A percentile compares a stretch with the other conserved stretches of the same genome.
Evolutionary conservation across 2,888 invertebrate genomes (phyloP).

Genomic region (Chrysodeixis includens): DNA sequence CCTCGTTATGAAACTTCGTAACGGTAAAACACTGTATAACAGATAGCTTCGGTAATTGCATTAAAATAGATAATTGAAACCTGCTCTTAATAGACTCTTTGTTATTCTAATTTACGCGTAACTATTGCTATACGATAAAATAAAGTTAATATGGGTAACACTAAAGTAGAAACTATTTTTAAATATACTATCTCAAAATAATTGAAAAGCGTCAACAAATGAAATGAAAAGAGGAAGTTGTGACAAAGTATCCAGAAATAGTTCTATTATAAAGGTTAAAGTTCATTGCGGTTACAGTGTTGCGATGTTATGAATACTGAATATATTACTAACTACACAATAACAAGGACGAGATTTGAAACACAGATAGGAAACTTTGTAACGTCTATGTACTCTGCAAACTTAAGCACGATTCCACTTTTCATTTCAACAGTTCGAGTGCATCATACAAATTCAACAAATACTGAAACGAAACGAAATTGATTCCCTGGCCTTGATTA

Average conservation of each 20-base stretch:
- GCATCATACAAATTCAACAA: neutral
- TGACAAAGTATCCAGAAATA: neutral
- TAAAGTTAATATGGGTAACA: neutral
- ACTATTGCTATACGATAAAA: neutral
- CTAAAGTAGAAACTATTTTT: neutral
- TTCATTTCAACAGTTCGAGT: neutral
- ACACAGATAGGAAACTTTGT: neutral
- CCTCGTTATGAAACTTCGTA: slow-evolving; percentile 64
- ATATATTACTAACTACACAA: neutral
- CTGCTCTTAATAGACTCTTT: neutral
- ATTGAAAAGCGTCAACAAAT: neutral
- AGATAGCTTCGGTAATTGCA: neutral
- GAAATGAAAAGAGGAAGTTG: neutral
- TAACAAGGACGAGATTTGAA: neutral
- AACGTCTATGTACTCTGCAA: no score
- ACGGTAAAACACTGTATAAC: slow-evolving; percentile 12
- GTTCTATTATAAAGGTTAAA: neutral
- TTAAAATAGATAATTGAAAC: neutral
- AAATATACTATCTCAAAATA: neutral
- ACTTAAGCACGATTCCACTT: neutral
- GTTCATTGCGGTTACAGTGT: neutral
- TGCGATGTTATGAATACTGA: neutral
- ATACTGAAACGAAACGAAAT: neutral
- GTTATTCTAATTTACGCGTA: no score
- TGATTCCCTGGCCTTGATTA: neutral